A percentile compares a stretch with the other conserved stretches of the same genome.
phyloP scores from a whole-genome alignment of 2,888 invertebrate species.

The Drosophila birchii region DNA sequence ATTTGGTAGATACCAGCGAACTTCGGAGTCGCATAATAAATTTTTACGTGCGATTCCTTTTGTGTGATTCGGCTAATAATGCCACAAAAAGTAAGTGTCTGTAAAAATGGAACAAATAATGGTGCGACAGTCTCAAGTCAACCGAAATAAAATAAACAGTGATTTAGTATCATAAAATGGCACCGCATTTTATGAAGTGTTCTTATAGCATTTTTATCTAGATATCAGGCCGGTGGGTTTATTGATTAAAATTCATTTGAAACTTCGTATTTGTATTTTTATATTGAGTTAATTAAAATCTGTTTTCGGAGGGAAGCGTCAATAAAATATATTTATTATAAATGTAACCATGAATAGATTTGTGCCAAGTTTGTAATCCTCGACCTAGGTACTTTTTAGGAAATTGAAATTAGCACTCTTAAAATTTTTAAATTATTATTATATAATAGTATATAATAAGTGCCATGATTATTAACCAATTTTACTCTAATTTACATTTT shows the following conservation, averaged over 20 bases:
- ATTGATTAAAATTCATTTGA: neutral
- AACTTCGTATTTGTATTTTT: neutral
- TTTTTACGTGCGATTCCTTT: slow-evolving; percentile 63
- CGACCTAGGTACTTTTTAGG: too few relatives aligned
- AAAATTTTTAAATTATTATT: too few relatives aligned
- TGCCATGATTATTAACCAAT: too few relatives aligned
- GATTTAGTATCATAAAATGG: slow-evolving; percentile 30
- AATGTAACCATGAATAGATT: too few relatives aligned
- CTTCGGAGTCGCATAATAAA: slow-evolving; percentile 51
- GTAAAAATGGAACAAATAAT: slow-evolving; percentile 29
- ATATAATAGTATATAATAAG: too few relatives aligned
- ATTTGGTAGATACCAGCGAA: slow-evolving; percentile 49
- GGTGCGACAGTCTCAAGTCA: neutral
- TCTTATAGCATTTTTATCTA: neutral
- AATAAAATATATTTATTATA: neutral
- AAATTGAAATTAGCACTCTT: too few relatives aligned
- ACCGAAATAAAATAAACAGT: slow-evolving; percentile 49
- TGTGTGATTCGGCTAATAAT: slow-evolving; percentile 36
- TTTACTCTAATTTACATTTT: too few relatives aligned
- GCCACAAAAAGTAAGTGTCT: slow-evolving; percentile 21
- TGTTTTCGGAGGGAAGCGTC: neutral
- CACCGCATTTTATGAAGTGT: slow-evolving; percentile 5
- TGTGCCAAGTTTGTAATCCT: too few relatives aligned
- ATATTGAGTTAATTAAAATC: neutral
- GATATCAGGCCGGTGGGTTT: neutral